Evolutionary conservation across 1,140 invertebrate species (phyloP), one percentile per base, ranked within the genome.

Genomic region (Kradibia gibbosae): DNA sequence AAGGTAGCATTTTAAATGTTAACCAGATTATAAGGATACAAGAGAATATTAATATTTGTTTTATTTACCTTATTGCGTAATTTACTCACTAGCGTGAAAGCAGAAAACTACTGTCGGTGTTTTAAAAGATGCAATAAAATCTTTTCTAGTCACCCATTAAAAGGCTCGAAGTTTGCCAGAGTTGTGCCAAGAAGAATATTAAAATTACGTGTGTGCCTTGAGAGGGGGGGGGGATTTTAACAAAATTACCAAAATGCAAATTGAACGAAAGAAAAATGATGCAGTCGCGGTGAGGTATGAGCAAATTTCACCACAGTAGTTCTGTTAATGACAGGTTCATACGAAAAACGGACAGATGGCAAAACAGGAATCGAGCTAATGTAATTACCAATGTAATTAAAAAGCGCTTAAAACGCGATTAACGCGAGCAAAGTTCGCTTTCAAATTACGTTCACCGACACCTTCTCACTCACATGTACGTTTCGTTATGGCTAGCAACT

Each of bases 321-420:
- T 39, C n/a, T 55, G 25, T 39, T 79, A 72, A 72, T 48, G 78
- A 72, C 25, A 22, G 48, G 25, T 34, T 57, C 78, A 15, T 72
- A 48, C 60, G 67, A 39, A 80, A 74, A 80, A 8, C 28, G 42
- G 57, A 17, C 22, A 73, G 71, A 72, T 50, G 31, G 50, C 65
- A 25, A 62, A 67, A 48, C 42, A 48, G 22, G 45, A 42, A 78
- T 67, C 39, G 48, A 78, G 45, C 48, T 48, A 17, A 80, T 74
- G 71, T 80, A 80, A 80, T 80, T 74, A 39, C 55, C 60, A 48
- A 67, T 28, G 79, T 67, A 75, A 81, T 81, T 81, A 81, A 81
- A 81, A 81, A 81, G 60, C 72, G 72, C 72, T 81, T 81, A 81
- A 81, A 81, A 81, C 57, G 7, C 79, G 79, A 81, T 81, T 81